These are phyloP conservation scores for Thunnus maccoyii DNA, from an alignment of 2,113 vertebrate genomes.

Conservation along the genomic window DNA sequence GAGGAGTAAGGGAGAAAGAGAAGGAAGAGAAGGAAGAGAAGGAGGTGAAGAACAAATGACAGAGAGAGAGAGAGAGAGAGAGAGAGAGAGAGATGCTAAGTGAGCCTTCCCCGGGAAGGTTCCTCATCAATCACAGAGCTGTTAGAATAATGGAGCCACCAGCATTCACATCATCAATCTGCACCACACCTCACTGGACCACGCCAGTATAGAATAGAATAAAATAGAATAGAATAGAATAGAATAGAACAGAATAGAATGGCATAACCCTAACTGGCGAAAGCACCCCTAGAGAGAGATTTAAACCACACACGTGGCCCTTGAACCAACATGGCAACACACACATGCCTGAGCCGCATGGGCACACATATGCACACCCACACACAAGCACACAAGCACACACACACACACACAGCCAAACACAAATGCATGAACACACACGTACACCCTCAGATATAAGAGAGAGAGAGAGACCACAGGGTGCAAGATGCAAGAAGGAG, in stretches of 20 bases:
- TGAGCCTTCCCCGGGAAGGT: conserved; percentile 79
- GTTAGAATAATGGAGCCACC: conserved; percentile 80
- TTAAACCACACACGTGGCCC: conserved; percentile 45
- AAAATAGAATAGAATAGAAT: conserved; percentile 14
- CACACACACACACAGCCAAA: conserved; percentile 2
- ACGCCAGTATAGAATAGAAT: conserved; percentile 12
- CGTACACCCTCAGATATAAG: conserved; percentile 25
- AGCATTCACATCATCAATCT: conserved; percentile 73
- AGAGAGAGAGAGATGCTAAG: conserved; percentile 74
- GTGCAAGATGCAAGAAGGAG: conserved; percentile 59
- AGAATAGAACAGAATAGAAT: conserved; percentile 8
- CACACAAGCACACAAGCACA: conserved; percentile 20
- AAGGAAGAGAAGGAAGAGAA: conserved; percentile 1
- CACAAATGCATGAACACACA: conserved; percentile 9
- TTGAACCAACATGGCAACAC: conserved; percentile 36
- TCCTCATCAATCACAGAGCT: conserved; percentile 85
- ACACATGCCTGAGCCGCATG: conserved; percentile 42
- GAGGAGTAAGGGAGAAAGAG: conserved; percentile 27
- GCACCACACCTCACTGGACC: conserved; percentile 54
- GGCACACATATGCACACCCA: neutral
- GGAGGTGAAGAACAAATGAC: conserved; percentile 27
- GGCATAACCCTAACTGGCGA: neutral
- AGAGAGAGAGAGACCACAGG: conserved; percentile 35
- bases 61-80: conserved; percentile 19
- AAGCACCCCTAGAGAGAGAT: conserved; percentile 27